A percentile compares a stretch with the other conserved stretches of the same genome.
Evolutionary conservation across 2,888 invertebrate genomes (phyloP).

Genomic region (Cosmia trapezina): DNA sequence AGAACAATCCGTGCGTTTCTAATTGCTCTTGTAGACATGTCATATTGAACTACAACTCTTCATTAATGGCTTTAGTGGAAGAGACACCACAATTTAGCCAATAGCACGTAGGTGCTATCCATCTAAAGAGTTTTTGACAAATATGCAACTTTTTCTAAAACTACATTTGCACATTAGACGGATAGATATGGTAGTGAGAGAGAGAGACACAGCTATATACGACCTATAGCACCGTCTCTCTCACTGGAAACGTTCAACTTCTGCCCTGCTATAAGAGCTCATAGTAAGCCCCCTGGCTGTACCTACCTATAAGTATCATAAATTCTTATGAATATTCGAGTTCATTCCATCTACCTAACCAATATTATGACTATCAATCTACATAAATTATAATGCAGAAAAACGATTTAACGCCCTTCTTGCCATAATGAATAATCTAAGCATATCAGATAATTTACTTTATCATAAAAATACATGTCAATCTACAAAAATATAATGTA

Average conservation of each 20-base stretch:
- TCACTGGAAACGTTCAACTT: too few species aligned
- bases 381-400: neutral
- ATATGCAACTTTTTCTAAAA: too few species aligned
- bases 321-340: neutral
- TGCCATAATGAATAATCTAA: neutral
- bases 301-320: too few species aligned
- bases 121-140: neutral
- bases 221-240: too few species aligned
- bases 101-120: neutral
- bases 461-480: neutral
- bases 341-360: constrained; percentile 1
- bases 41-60: neutral
- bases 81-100: neutral
- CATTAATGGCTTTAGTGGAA: neutral
- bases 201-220: too few species aligned
- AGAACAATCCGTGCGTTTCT: constrained; percentile 9
- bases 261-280: too few species aligned
- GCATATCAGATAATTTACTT: neutral
- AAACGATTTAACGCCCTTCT: neutral
- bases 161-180: too few species aligned
- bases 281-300: too few species aligned
- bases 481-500: constrained; percentile 6
- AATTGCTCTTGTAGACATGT: constrained; percentile 9
- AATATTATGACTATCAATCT: constrained; percentile 1
- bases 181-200: too few species aligned